phyloP scores from a whole-genome alignment of 2,888 invertebrate species.

The Drosophila antonietae region DNA sequence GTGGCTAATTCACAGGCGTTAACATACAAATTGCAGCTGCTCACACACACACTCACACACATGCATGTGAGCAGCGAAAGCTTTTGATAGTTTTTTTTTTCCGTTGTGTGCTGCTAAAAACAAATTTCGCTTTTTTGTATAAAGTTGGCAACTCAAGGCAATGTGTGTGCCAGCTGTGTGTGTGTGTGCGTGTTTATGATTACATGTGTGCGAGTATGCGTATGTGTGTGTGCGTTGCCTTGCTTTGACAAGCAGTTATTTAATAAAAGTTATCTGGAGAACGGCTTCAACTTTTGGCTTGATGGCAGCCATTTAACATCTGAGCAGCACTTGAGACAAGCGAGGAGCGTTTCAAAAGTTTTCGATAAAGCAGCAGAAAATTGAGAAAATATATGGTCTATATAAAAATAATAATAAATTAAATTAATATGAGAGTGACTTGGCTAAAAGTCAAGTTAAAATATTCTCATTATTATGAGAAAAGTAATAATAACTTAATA shows the following conservation, averaged over 20 bases:
- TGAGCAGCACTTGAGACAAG: constrained; percentile 29
- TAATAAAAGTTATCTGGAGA: constrained; percentile 67
- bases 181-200: constrained; percentile 13
- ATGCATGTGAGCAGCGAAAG: constrained; percentile 29
- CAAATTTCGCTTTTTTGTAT: constrained; percentile 67
- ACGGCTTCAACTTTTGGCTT: constrained; percentile 44
- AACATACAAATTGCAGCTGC: constrained; percentile 71
- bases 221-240: constrained; percentile 28
- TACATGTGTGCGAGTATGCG: constrained; percentile 13
- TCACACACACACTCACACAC: constrained; percentile 25
- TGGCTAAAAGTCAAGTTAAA: too few species aligned
- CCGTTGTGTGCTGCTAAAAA: constrained; percentile 37
- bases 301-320: constrained; percentile 44
- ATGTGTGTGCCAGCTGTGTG: constrained; percentile 22
- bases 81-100: constrained; percentile 41
- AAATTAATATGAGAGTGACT: not conserved
- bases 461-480: too few species aligned
- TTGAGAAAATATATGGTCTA: not conserved
- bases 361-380: not conserved
- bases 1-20: constrained; percentile 69
- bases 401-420: too few species aligned
- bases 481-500: too few species aligned
- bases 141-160: constrained; percentile 57
- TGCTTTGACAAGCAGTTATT: constrained; percentile 75
- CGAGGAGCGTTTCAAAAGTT: constrained; percentile 23